Evolutionary conservation across 1,140 invertebrate genomes (phyloP).

Genomic region (Pseudomyrmex dendroicus): DNA sequence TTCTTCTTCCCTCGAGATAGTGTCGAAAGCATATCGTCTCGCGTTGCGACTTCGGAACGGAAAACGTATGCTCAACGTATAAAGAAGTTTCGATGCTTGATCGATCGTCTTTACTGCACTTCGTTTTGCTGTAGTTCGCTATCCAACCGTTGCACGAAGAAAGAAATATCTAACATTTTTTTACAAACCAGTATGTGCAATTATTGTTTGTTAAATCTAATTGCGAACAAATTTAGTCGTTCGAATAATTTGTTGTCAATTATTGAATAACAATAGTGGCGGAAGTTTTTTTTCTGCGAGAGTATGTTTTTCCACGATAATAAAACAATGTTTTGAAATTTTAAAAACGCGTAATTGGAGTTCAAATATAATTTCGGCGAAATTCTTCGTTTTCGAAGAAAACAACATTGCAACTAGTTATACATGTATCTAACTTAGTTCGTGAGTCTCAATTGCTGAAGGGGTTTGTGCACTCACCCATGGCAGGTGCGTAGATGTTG

Average conservation of each 20-base stretch:
- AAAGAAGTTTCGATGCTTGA: constrained; percentile 46
- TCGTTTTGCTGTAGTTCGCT: not conserved
- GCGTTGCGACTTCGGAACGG: constrained; percentile 23
- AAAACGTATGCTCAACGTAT: constrained; percentile 13
- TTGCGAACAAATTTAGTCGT: not conserved
- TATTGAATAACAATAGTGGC: too few relatives aligned
- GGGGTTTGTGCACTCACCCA: constrained; percentile 89
- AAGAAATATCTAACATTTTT: not conserved
- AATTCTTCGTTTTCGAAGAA: not conserved
- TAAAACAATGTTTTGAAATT: not conserved
- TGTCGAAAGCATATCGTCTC: constrained; percentile 46
- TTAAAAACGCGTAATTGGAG: too few relatives aligned
- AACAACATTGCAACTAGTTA: not conserved
- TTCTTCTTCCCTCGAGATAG: constrained; percentile 33
- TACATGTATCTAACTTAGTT: not conserved
- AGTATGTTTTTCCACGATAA: not conserved
- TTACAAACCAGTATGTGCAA: too few relatives aligned
- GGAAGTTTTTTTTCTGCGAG: too few relatives aligned
- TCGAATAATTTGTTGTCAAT: not conserved
- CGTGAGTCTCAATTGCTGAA: not conserved
- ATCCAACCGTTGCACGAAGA: not conserved
- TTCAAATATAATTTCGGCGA: not conserved
- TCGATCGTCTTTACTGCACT: constrained; percentile 39
- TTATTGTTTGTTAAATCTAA: too few relatives aligned
- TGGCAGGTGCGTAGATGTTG: constrained; percentile 97